Percentiles rank a stretch among this genome's conserved stretches.
phyloP scores from a whole-genome alignment of 2,113 vertebrate species.

The Odobenus rosmarus region DNA sequence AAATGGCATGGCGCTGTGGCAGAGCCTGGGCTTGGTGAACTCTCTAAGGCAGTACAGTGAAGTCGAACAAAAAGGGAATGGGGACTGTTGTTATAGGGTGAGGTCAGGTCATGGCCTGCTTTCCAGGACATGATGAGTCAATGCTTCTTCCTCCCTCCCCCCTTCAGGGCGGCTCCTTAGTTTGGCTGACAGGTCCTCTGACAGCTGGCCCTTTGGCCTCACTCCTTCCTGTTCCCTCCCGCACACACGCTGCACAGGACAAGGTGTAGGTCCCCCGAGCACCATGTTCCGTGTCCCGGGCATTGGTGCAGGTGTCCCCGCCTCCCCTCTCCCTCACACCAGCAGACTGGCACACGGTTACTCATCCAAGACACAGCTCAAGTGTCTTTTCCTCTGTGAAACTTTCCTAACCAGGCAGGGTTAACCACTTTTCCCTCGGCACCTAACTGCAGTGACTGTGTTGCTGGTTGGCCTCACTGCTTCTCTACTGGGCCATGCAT shows the following conservation, averaged over 20 bases:
- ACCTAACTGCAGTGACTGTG: too few species aligned
- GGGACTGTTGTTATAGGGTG: not conserved
- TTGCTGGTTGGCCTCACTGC: too few species aligned
- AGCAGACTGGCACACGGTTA: not conserved
- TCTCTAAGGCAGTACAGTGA: not conserved
- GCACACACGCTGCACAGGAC: not conserved
- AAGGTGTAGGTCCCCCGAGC: rapidly evolving
- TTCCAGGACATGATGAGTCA: not conserved
- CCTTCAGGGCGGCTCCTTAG: not conserved
- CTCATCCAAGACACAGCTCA: not conserved
- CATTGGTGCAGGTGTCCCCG: not conserved
- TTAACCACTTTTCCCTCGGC: not conserved
- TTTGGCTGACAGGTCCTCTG: not conserved
- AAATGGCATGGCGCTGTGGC: not conserved
- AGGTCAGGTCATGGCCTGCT: not conserved
- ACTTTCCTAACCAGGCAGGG: not conserved
- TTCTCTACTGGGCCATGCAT: not conserved
- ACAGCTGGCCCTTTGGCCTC: not conserved
- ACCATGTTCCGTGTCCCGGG: rapidly evolving
- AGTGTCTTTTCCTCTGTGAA: not conserved
- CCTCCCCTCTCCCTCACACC: not conserved
- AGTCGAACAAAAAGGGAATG: not conserved
- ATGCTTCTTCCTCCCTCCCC: not conserved
- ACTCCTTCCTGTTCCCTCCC: not conserved
- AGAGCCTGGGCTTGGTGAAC: not conserved